A percentile compares a stretch with the other conserved stretches of the same genome.
Evolutionary conservation across 2,888 invertebrate genomes (phyloP).

Genomic region (Dascillus cervinus): DNA sequence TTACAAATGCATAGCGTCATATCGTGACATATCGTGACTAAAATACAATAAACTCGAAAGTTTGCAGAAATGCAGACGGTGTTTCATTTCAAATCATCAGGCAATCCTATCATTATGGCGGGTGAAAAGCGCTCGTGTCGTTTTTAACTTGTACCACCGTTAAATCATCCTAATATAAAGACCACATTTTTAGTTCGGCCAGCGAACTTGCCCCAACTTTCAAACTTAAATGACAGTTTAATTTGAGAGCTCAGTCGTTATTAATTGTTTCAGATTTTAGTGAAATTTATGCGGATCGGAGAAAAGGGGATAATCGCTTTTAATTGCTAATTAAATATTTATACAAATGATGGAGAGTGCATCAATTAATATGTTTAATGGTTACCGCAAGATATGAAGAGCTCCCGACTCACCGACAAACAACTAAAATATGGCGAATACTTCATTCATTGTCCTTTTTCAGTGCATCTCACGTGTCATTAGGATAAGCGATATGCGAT

Average conservation of each 20-base stretch:
- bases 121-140: slow-evolving; percentile 1
- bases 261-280: too few relatives aligned
- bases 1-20: slow-evolving; percentile 6
- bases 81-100: slow-evolving; percentile 14
- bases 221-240: too few relatives aligned
- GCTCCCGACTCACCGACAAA: slow-evolving; percentile 8
- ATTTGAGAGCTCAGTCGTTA: too few relatives aligned
- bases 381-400: slow-evolving; percentile 8
- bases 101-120: slow-evolving; percentile 13
- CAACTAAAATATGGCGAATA: slow-evolving; percentile 6
- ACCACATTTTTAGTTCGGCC: too few relatives aligned
- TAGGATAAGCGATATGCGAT: slow-evolving; percentile 8
- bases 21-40: slow-evolving; percentile 10
- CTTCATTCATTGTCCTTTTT: slow-evolving; percentile 3
- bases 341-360: slow-evolving; percentile 5
- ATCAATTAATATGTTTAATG: too few relatives aligned
- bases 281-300: too few relatives aligned
- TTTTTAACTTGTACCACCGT: too few relatives aligned
- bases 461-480: slow-evolving; percentile 7
- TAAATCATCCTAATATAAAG: too few relatives aligned
- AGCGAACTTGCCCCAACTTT: too few relatives aligned
- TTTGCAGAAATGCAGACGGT: slow-evolving; percentile 10
- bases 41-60: slow-evolving; percentile 10
- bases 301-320: too few relatives aligned
- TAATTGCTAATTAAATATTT: slow-evolving; percentile 4